These are phyloP conservation scores for Hetaerina titia DNA, from an alignment of 2,888 invertebrate species.

Conservation along the genomic window DNA sequence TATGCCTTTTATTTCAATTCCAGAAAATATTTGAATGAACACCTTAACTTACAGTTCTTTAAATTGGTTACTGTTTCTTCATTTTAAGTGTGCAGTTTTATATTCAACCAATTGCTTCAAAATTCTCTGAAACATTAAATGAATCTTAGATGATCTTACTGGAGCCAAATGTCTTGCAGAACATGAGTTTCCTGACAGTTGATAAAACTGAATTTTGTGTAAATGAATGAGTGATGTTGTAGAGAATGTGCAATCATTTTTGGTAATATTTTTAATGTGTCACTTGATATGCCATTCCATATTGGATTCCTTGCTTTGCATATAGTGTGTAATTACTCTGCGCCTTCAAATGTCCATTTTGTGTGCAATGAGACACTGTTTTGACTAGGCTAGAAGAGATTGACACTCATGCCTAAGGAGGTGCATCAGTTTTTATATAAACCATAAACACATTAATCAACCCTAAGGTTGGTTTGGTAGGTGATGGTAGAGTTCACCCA, in stretches of 20 bases:
- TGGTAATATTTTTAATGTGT: slow-evolving; percentile 46
- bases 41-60: slow-evolving; percentile 42
- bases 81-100: slow-evolving; percentile 7
- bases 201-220: slow-evolving; percentile 24
- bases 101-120: slow-evolving; percentile 36
- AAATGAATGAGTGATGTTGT: slow-evolving; percentile 44
- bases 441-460: too few species aligned
- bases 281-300: slow-evolving; percentile 40
- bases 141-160: slow-evolving; percentile 48
- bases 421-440: slow-evolving; percentile 46
- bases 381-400: not conserved
- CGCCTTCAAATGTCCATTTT: slow-evolving; percentile 49
- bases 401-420: slow-evolving; percentile 18
- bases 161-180: slow-evolving; percentile 42
- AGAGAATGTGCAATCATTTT: slow-evolving; percentile 57
- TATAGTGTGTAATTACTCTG: slow-evolving; percentile 19
- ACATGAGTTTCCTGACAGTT: slow-evolving; percentile 58
- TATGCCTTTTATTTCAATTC: too few species aligned
- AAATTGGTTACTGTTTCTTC: slow-evolving; percentile 44
- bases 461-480: too few species aligned
- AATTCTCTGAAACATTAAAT: not conserved
- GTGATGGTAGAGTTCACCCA: too few species aligned
- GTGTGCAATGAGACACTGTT: slow-evolving; percentile 43
- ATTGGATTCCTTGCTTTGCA: slow-evolving; percentile 28
- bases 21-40: not conserved